Evolutionary conservation across 1,140 invertebrate species (phyloP).

Genomic region (Copidosoma floridanum): DNA sequence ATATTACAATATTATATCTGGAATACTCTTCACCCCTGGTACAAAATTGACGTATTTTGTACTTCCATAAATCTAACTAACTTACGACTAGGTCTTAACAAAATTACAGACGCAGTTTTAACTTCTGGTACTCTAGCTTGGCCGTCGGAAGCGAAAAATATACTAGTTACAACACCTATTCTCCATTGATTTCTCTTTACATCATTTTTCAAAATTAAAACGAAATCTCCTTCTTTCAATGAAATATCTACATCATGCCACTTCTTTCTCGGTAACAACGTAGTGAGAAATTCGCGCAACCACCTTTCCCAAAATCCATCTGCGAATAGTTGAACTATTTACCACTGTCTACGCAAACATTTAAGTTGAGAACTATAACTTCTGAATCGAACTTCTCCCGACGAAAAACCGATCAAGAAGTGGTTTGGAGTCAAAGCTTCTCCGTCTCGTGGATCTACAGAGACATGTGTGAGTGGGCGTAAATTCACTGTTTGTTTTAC

Average conservation of each 20-base stretch:
- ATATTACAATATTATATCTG: no score
- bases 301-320: slow-evolving; percentile 37
- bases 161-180: neutral
- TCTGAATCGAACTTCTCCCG: neutral
- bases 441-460: slow-evolving; percentile 26
- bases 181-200: neutral
- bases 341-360: slow-evolving; percentile 12
- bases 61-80: no score
- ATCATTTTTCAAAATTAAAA: neutral
- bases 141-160: neutral
- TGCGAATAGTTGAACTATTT: slow-evolving; percentile 23
- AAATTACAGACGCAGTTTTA: neutral
- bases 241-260: slow-evolving; percentile 27
- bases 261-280: slow-evolving; percentile 32
- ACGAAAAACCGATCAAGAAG: slow-evolving; percentile 30
- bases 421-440: slow-evolving; percentile 44
- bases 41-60: no score
- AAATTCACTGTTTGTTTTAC: slow-evolving; percentile 7
- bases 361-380: neutral
- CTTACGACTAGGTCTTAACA: neutral
- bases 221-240: neutral
- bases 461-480: slow-evolving; percentile 40
- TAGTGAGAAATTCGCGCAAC: slow-evolving; percentile 33
- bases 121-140: neutral
- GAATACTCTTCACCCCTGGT: no score